Evolutionary conservation across 2,797 vertebrate species (phyloP), one percentile per base, ranked within the genome.

Genomic region (Xiphophorus birchmanni): DNA sequence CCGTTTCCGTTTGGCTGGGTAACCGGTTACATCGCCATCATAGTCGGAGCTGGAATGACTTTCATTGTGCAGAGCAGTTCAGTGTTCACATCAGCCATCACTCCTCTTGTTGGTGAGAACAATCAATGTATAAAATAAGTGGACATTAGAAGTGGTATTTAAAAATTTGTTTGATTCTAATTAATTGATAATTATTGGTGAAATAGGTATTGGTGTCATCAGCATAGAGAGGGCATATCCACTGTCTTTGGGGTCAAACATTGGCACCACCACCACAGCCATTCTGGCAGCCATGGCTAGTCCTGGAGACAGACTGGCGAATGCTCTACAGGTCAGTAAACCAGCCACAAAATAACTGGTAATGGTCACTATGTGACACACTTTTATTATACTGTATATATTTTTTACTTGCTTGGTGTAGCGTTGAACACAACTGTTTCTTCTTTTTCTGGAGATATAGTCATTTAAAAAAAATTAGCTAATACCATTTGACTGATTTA

Each of bases 41-140:
- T 97, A 0, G 97, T 98, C 0, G 98, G 98, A 58, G 98, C 98
- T 4, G 97, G 95, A 75, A 98, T 99, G 98, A 99, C 98, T 63
- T 99, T 99, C 5, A 92, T 99, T 0, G 97, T 99, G 35, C 98
- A 99, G 92, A 99, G 98, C 88, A 99, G 98, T 85, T 99, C 98
- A 0, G 97, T 99, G 74, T 99, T 99, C 93, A 99, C 98, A 0
- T 99, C 98, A 0, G 97, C 98, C 45, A 96, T 99, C 77, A 99
- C 98, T 65, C 98, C 98, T 0, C 97, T 99, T 79, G 97, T 99
- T 21, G 98, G 98, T 99, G 87, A 97, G 98, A n/a, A 75, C 74
- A 80, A n/a, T 65, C n/a, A 56, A 21, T 32, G 8, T 21, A 1
- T 48, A 45, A 26, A 7, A 2, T 63, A 45, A 11, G 29, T 17